Conservation (phyloP, 1,140 invertebrate species). For the Dysdera silvatica region DNA sequence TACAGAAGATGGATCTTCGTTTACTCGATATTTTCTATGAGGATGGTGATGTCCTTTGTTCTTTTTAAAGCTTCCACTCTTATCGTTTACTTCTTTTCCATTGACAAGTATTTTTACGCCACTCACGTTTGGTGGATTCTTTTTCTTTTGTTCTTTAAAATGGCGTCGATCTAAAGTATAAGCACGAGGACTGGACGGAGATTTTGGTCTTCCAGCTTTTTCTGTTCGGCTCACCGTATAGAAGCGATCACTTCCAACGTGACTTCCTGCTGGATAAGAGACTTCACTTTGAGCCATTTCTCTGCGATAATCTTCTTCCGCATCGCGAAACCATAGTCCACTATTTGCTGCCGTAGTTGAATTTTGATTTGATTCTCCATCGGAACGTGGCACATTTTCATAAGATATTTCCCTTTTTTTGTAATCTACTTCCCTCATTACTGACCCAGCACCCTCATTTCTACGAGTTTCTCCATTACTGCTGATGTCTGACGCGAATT, state of each 20-base stretch:
- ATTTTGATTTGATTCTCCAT: neutral
- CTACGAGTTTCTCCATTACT: conserved; percentile 14
- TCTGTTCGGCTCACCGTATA: conserved; percentile 19
- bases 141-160: conserved; percentile 18
- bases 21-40: neutral
- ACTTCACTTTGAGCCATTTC: conserved; percentile 31
- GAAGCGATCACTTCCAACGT: conserved; percentile 20
- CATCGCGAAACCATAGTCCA: conserved; percentile 25
- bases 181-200: conserved; percentile 16
- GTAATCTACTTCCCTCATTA: conserved; percentile 26
- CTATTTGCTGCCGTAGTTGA: neutral
- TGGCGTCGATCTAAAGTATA: conserved; percentile 25
- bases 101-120: conserved; percentile 28
- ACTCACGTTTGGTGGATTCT: conserved; percentile 5
- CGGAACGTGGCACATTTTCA: conserved; percentile 28
- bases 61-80: neutral
- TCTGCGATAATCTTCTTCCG: conserved; percentile 27
- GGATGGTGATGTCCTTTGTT: neutral
- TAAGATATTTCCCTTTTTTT: conserved; percentile 31
- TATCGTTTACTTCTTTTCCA: conserved; percentile 27
- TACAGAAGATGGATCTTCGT: conserved; percentile 21
- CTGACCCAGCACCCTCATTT: conserved; percentile 19
- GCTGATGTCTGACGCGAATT: conserved; percentile 13
- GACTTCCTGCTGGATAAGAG: conserved; percentile 23
- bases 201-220: conserved; percentile 12